These are phyloP conservation scores for Drosophila falleni DNA, from an alignment of 2,888 invertebrate species.

Conservation along the genomic window DNA sequence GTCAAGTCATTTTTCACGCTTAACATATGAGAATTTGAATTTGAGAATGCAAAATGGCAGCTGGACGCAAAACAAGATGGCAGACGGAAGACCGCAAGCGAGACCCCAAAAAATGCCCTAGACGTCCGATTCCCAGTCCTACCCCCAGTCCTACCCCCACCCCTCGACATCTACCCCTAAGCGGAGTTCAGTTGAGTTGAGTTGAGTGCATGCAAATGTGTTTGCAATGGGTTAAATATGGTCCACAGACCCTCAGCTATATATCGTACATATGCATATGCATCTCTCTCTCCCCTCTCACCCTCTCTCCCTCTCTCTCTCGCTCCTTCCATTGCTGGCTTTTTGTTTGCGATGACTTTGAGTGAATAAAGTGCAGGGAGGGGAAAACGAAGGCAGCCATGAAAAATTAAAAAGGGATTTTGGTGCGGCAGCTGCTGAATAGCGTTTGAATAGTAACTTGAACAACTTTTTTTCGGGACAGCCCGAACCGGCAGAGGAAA, in stretches of 20 bases:
- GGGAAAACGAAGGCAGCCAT: constrained; percentile 43
- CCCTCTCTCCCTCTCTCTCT: neutral
- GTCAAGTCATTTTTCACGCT: constrained; percentile 75
- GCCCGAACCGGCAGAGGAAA: neutral
- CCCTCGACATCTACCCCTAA: constrained; percentile 2
- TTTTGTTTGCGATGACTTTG: constrained; percentile 75
- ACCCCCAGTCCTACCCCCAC: neutral
- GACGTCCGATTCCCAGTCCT: neutral
- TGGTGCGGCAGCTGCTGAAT: constrained; percentile 75
- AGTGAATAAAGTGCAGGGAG: constrained; percentile 52
- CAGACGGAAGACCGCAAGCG: constrained; percentile 22
- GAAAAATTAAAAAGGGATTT: constrained; percentile 80
- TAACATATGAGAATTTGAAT: constrained; percentile 66
- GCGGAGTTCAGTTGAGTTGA: constrained; percentile 32
- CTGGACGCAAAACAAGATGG: constrained; percentile 32
- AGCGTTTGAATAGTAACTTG: constrained; percentile 75
- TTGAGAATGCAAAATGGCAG: constrained; percentile 51
- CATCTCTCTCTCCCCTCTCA: constrained; percentile 27
- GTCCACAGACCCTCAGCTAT: constrained; percentile 40
- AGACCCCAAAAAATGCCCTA: constrained; percentile 5
- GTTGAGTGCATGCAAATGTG: constrained; percentile 72
- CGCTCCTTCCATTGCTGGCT: constrained; percentile 28
- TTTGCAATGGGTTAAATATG: constrained; percentile 78
- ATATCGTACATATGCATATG: constrained; percentile 55
- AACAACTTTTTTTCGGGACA: constrained; percentile 58